These are phyloP conservation scores for Drosophila seguyi DNA, from an alignment of 1,140 invertebrate genomes.

Conservation along the genomic window DNA sequence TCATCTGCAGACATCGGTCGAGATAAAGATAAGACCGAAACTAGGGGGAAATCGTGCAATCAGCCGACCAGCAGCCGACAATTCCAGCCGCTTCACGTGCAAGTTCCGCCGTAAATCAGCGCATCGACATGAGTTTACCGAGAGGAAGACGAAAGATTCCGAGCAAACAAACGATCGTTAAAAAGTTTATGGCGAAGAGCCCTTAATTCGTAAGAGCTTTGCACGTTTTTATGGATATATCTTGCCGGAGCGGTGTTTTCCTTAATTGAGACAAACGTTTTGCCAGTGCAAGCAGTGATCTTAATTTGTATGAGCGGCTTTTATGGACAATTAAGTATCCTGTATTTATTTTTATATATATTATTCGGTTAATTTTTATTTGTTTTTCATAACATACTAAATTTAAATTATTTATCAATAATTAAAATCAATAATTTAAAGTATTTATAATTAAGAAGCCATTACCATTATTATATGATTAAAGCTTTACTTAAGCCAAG, in stretches of 20 bases:
- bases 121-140: constrained; percentile 50
- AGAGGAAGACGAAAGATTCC: constrained; percentile 24
- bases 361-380: no score
- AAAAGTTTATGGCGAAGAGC: constrained; percentile 36
- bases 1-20: constrained; percentile 57
- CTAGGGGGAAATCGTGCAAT: not conserved
- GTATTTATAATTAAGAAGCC: no score
- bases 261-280: constrained; percentile 55
- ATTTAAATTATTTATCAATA: not conserved
- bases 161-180: constrained; percentile 41
- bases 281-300: constrained; percentile 20
- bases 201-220: constrained; percentile 31
- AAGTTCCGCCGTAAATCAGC: constrained; percentile 58
- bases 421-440: not conserved
- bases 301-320: not conserved
- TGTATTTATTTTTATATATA: not conserved
- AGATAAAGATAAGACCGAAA: constrained; percentile 45
- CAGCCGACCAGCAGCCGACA: constrained; percentile 43
- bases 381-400: no score
- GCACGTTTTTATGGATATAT: constrained; percentile 70
- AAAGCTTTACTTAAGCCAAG: not conserved
- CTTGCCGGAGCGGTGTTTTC: constrained; percentile 49
- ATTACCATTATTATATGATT: not conserved
- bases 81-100: constrained; percentile 59
- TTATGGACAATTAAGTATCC: constrained; percentile 7